Evolutionary conservation across 2,113 vertebrate genomes (phyloP), one percentile per base, ranked within the genome.

Genomic region (Perccottus glenii): DNA sequence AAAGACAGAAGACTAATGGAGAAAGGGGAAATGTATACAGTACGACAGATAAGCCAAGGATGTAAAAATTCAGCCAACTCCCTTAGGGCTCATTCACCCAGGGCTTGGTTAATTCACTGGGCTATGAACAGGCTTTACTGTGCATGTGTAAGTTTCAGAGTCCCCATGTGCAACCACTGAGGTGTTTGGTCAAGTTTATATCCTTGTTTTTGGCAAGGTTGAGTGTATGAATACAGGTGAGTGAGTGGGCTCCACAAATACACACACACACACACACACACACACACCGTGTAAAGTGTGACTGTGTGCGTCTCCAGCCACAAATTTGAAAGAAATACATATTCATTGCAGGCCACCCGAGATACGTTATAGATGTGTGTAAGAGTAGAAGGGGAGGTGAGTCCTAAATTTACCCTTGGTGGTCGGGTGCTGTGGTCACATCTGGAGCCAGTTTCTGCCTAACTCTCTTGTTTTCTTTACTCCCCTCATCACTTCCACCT

Each of bases 161-260:
- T 14, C 67, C 80, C 82, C 80, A 55, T 78, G 81, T 83, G 74
- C 59, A 87, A 81, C 88, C 87, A 83, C 85, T 78, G 75, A 70
- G 81, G 70, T 45, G 77, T 89, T 88, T 85, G 82, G 87, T 85
- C 80, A 84, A 85, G 84, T 90, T 88, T 89, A 88, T 81, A 80
- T 78, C 81, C 85, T 82, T 84, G 75, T 81, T 85, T 84, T 86
- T 87, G 85, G 82, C 79, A 75, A 40, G 58, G 60, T n/a, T 58
- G 63, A 64, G 51, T 75, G 81, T 82, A 75, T 73, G 70, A 59
- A 77, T 45, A 72, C 67, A 32, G 38, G 74, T 65, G 47, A 67
- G 60, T 64, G 49, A 51, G 43, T 50, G 51, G 62, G 46, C 70
- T 78, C 53, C 70, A 67, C 67, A 55, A 71, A 64, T 64, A 61